phyloP scores from a whole-genome alignment of 2,888 invertebrate genomes.

The Drosophila longiperda region DNA sequence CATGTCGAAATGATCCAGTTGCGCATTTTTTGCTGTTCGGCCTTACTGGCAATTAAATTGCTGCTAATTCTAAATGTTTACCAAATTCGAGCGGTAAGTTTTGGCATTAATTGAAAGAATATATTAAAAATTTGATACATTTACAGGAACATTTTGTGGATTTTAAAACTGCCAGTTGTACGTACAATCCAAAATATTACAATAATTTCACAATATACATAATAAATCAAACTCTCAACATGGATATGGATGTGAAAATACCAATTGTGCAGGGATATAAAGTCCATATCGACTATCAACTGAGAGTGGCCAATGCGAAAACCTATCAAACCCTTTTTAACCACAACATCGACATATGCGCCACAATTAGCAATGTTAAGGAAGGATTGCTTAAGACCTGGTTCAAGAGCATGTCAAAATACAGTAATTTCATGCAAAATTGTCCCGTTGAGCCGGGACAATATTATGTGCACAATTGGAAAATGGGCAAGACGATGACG shows the following conservation, averaged over 20 bases:
- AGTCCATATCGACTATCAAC: constrained; percentile 50
- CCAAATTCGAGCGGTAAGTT: constrained; percentile 45
- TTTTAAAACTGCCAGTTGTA: constrained; percentile 26
- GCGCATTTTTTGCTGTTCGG: background rate
- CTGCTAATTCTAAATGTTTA: background rate
- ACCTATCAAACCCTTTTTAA: constrained; percentile 61
- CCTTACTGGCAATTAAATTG: constrained; percentile 3
- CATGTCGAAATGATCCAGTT: constrained; percentile 20
- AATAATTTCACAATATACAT: constrained; percentile 45
- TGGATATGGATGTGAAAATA: constrained; percentile 49
- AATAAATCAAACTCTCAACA: constrained; percentile 33
- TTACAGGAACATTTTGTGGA: constrained; percentile 48
- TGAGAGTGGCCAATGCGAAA: constrained; percentile 63
- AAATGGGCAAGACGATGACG: constrained; percentile 37
- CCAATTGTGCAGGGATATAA: constrained; percentile 55
- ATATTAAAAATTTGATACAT: background rate
- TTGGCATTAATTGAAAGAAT: background rate
- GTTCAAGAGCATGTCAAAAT: constrained; percentile 60
- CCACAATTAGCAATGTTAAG: constrained; percentile 44
- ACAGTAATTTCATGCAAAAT: constrained; percentile 68
- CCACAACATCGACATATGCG: constrained; percentile 53
- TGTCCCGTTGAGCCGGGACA: constrained; percentile 63
- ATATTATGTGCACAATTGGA: constrained; percentile 67
- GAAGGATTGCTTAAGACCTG: constrained; percentile 58
- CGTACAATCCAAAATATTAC: constrained; percentile 55